A percentile compares a stretch with the other conserved stretches of the same genome.
phyloP scores from a whole-genome alignment of 2,888 invertebrate genomes.

The Neoscelio sp. region DNA sequence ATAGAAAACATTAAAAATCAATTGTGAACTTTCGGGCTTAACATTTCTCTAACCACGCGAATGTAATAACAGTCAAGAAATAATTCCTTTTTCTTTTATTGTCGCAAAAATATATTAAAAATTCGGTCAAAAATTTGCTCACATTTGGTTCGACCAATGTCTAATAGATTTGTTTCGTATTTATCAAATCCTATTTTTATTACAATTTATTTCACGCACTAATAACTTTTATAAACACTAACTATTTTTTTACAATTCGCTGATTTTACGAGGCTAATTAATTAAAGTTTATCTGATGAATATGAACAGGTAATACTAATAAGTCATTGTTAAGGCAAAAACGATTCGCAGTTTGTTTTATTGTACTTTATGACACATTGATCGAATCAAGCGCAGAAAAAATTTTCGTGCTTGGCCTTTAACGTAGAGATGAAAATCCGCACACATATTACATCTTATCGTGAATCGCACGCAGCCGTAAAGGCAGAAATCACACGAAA shows the following conservation, averaged over 20 bases:
- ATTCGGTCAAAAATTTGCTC: not conserved
- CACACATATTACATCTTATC: conserved; percentile 52
- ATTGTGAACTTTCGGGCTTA: not conserved
- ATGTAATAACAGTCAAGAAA: conserved; percentile 5
- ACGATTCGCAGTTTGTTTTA: not conserved
- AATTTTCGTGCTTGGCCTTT: conserved; percentile 34
- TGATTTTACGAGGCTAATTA: conserved; percentile 15
- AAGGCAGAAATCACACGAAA: conserved; percentile 54
- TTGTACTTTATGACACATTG: conserved; percentile 37
- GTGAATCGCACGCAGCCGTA: conserved; percentile 47
- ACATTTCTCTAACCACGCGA: not conserved
- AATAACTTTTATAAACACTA: not conserved
- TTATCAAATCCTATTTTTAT: conserved; percentile 2
- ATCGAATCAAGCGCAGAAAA: conserved; percentile 36
- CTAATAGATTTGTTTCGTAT: no score
- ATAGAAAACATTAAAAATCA: not conserved
- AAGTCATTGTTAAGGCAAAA: no score
- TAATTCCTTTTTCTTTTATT: conserved; percentile 29
- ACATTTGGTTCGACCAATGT: conserved; percentile 20
- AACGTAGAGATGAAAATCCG: conserved; percentile 48
- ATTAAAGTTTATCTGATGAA: conserved; percentile 21
- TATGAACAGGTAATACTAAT: no score
- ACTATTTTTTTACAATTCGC: conserved; percentile 11
- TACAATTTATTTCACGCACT: not conserved
- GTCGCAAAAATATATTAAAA: conserved; percentile 11